These are phyloP conservation scores for Apostichopus californicus DNA, from an alignment of 35 echinoderm and acorn worm genomes.

Conservation along the genomic window DNA sequence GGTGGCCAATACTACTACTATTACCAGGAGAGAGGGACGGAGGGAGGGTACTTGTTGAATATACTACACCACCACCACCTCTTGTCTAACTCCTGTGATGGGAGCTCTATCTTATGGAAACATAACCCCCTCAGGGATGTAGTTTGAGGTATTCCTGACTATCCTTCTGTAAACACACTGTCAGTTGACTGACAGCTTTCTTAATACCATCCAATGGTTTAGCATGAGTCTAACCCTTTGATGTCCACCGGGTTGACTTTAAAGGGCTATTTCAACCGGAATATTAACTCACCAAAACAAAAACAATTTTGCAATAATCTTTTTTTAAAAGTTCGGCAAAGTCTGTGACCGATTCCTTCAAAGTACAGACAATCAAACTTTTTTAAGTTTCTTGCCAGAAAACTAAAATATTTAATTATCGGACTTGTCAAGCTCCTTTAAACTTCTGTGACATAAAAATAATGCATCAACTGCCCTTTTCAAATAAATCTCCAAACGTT, in stretches of 20 bases:
- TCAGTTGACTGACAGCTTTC: constrained; percentile 21
- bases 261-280: not conserved
- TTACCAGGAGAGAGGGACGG: too few species aligned
- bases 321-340: not conserved
- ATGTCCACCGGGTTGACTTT: not conserved
- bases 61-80: not conserved
- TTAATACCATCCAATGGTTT: constrained; percentile 2
- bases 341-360: not conserved
- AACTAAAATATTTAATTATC: not conserved
- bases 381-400: not conserved
- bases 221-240: not conserved
- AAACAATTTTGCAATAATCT: not conserved
- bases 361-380: not conserved
- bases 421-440: not conserved
- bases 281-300: too few species aligned
- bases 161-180: constrained; percentile 35
- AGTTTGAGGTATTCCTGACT: constrained; percentile 28
- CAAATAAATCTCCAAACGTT: not conserved
- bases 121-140: constrained; percentile 20
- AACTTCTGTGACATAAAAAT: not conserved
- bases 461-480: not conserved
- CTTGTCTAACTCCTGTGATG: not conserved
- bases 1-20: not conserved
- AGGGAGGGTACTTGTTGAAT: not conserved
- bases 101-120: not conserved